Percentiles rank a stretch among this genome's conserved stretches.
Conservation (phyloP, 2,113 vertebrate genomes). For the Muscicapa adusta region DNA sequence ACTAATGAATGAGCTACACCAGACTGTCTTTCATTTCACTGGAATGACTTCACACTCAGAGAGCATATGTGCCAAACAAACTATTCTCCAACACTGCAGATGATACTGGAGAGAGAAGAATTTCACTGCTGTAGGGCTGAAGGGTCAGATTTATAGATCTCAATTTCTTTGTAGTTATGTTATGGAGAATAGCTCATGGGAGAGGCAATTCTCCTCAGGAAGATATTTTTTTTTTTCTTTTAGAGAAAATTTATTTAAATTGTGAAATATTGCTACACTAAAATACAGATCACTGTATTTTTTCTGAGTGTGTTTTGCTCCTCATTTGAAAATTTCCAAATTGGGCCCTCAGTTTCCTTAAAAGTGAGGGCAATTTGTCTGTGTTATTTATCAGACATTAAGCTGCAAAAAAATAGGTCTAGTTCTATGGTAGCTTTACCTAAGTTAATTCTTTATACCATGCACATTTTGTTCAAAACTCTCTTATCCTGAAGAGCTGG, state of each 20-base stretch:
- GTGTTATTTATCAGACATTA: neutral
- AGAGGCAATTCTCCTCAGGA: neutral
- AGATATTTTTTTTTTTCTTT: neutral
- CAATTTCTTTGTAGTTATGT: neutral
- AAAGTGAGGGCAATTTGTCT: neutral
- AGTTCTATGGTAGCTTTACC: no score
- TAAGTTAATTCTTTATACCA: neutral
- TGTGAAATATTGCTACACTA: neutral
- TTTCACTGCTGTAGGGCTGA: neutral
- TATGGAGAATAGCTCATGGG: neutral
- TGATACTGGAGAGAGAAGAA: neutral
- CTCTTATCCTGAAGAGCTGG: neutral
- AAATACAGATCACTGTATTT: neutral
- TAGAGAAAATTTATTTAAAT: neutral
- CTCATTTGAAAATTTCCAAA: neutral
- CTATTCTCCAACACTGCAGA: slow-evolving; percentile 1
- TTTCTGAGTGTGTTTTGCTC: neutral
- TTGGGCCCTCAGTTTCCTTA: neutral
- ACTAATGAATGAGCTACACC: slow-evolving; percentile 73
- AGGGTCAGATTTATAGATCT: neutral
- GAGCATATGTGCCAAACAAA: slow-evolving; percentile 59
- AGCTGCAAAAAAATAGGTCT: neutral
- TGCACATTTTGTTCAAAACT: neutral
- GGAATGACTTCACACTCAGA: slow-evolving; percentile 51
- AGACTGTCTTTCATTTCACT: slow-evolving; percentile 70